Percentiles rank a stretch among this genome's conserved stretches.
These are phyloP conservation scores for Cyphomyrmex costatus DNA, from an alignment of 1,140 invertebrate genomes.

Conservation along the genomic window DNA sequence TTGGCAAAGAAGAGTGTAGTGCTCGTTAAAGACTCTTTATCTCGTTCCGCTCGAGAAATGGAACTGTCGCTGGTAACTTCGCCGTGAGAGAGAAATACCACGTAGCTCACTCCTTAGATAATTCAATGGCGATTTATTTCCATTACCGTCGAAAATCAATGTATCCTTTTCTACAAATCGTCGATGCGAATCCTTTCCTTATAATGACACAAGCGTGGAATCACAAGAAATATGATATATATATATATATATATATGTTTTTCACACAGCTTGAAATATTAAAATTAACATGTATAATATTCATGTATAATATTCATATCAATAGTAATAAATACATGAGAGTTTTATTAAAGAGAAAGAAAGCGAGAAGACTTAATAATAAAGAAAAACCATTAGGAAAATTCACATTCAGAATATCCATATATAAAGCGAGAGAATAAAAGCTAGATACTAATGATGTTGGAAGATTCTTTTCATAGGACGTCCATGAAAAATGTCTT, in stretches of 20 bases:
- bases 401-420: not conserved
- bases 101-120: conserved; percentile 22
- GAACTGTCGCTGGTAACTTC: conserved; percentile 67
- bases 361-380: not conserved
- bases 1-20: conserved; percentile 71
- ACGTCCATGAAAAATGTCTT: not conserved
- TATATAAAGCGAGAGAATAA: not conserved
- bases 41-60: conserved; percentile 66
- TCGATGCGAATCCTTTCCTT: not conserved
- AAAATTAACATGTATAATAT: not conserved
- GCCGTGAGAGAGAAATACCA: conserved; percentile 56
- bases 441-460: not conserved
- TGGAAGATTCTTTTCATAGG: not conserved
- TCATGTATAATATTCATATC: not conserved
- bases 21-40: conserved; percentile 78
- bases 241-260: not conserved
- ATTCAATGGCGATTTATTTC: conserved; percentile 42
- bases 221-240: no score
- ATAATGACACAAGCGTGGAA: not conserved
- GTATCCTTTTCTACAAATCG: not conserved
- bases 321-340: not conserved
- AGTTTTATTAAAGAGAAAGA: not conserved
- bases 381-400: not conserved
- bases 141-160: conserved; percentile 11
- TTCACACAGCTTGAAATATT: not conserved